Evolutionary conservation across 2,113 vertebrate genomes (phyloP), one percentile per base, ranked within the genome.

Genomic region (Cinclus mexicanus): DNA sequence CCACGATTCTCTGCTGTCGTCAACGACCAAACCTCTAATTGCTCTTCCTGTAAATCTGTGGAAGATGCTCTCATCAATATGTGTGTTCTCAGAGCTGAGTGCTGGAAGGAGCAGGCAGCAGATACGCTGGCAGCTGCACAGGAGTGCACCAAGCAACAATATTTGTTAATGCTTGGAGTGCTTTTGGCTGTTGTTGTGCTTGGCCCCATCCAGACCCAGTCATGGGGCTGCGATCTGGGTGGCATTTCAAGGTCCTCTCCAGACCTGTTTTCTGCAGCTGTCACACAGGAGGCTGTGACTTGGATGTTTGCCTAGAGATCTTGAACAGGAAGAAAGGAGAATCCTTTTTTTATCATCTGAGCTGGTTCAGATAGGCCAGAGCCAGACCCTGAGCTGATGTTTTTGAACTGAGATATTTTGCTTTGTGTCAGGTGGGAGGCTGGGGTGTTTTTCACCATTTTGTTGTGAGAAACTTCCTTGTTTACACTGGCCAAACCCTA

Each of bases 121-220:
- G 87, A 53, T 83, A 57, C 0, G 3, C 82, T 84, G 82, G 89
- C 96, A 96, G 90, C 90, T 88, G 87, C 33, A 12, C 2, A 5
- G 82, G 69, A 92, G 71, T 68, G 68, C 22, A 1, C 53, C 13
- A 42, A 91, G 69, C 81, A 74, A 46, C 92, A 95, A 52, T 93
- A 75, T 92, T 95, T 94, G 78, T 90, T 94, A 68, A 96, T 74
- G 67, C 85, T 92, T 67, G 61, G 88, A 96, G 76, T 88, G 87
- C 47, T 93, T 92, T 80, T 88, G 85, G 75, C 67, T 94, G 77
- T 70, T 72, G 70, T 91, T 77, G 60, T 86, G 64, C 63, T 80
- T 95, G 90, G 95, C 82, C 78, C 39, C 1, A 0, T 35, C 65
- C 91, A 61, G 81, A 65, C 46, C 69, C 78, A 33, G 89, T 93